Base-by-base conservation (phyloP, 1,140 invertebrate genomes). In the Latrodectus geometricus region DNA sequence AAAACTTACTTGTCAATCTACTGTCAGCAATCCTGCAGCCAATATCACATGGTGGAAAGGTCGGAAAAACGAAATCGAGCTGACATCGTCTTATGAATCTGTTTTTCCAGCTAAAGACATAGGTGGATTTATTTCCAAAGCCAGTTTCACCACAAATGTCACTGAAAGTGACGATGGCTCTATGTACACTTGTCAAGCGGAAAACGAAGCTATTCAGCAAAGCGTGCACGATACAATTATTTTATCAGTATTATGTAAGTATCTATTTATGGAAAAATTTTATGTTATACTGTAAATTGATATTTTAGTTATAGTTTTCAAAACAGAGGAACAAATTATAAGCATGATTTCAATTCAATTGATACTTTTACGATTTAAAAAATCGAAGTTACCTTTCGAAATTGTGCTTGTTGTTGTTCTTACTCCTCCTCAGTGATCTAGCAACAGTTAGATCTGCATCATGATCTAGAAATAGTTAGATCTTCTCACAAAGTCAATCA, bases 101-200 rank as follows among this genome's bases (percentile, higher is more conserved):
- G 96, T 95, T 90, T 93, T 93, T 66, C 94, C 94, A 17, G 95
- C 94, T 90, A 92, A 94, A 48, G 96, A 96, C 23, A 93, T 95
- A 23, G 95, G 96, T 52, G 96, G 97, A 20, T 95, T 94, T 86
- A 93, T 96, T 14, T 96, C 96, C 11, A 95, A 94, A 12, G 95
- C 96, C 69, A 94, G 95, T 89, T 92, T 97, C 65, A 93, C 94
- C 89, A 91, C 99, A 49, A 95, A 96, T 89, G 94, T 98, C 56
- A 96, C 95, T 11, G 94, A 96, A 88, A 94, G 95, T 72, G 85
- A 89, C 21, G 94, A 98, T 91, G 95, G 94, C 50, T 93, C 95
- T n/a, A 93, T 96, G 23, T 98, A 96, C 91, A 97, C 96, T 9
- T 99, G 98, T 91, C 95, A 97, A 90, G 98, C 97, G 0, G 95